A percentile compares a stretch with the other conserved stretches of the same genome.
phyloP scores from a whole-genome alignment of 2,797 vertebrate species.

The Denticeps clupeoides region DNA sequence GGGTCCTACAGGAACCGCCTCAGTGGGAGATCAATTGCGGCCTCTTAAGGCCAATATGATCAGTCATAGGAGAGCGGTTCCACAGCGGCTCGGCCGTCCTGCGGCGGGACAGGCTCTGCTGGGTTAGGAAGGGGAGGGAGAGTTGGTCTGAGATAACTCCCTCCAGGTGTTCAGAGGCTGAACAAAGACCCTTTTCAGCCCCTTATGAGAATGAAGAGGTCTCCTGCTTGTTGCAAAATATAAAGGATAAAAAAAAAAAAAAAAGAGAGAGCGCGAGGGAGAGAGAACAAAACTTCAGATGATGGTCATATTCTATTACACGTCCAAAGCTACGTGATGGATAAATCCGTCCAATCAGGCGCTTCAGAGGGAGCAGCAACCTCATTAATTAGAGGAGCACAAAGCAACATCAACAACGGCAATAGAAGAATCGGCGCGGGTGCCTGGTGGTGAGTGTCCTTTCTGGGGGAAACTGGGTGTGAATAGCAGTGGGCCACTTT shows the following conservation, averaged over 20 bases:
- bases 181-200: conserved; percentile 87
- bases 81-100: neutral
- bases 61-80: conserved; percentile 1
- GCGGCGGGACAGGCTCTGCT: conserved; percentile 7
- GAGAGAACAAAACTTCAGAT: conserved; percentile 50
- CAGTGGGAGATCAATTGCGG: conserved; percentile 9
- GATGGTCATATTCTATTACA: conserved; percentile 72
- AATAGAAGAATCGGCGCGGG: neutral
- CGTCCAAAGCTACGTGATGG: conserved; percentile 39
- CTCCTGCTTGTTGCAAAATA: conserved; percentile 64
- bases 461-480: neutral
- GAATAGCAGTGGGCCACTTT: neutral
- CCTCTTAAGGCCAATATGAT: conserved; percentile 11
- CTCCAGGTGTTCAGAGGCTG: conserved; percentile 75
- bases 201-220: conserved; percentile 64
- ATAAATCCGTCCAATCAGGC: conserved; percentile 53
- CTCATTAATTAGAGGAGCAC: conserved; percentile 15
- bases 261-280: too few relatives aligned
- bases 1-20: neutral
- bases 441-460: neutral
- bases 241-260: conserved; percentile 43
- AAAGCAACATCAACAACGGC: too few relatives aligned
- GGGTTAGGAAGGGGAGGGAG: conserved; percentile 18
- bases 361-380: conserved; percentile 19
- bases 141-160: conserved; percentile 52